phyloP scores from a whole-genome alignment of 2,113 vertebrate species.

The Suncus etruscus region DNA sequence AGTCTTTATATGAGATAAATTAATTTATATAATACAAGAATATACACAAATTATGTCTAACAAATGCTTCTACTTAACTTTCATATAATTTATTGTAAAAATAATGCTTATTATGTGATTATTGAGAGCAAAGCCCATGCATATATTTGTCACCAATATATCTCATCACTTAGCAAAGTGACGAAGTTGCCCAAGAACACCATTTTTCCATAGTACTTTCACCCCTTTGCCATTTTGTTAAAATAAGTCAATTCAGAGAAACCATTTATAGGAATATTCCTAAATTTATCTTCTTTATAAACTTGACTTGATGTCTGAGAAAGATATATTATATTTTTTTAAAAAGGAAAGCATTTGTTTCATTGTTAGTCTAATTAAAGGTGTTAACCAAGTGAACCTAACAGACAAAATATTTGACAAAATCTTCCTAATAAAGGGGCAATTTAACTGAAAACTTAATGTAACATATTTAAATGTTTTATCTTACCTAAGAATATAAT shows the following conservation, averaged over 20 bases:
- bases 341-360: background rate
- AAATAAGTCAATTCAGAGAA: conserved; percentile 13
- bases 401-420: conserved; percentile 10
- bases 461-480: conserved; percentile 10
- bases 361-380: conserved; percentile 1
- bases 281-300: too few relatives aligned
- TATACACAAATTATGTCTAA: background rate
- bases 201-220: background rate
- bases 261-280: background rate
- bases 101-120: too few relatives aligned
- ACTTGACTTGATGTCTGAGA: too few relatives aligned
- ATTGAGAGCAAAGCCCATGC: too few relatives aligned
- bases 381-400: background rate
- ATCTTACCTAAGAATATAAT: conserved; percentile 11
- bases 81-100: background rate
- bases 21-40: background rate
- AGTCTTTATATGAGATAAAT: background rate
- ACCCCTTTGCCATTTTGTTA: background rate
- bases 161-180: background rate
- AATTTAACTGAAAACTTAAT: conserved; percentile 9
- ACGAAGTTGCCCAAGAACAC: background rate
- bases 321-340: background rate
- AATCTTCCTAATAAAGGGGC: conserved; percentile 16
- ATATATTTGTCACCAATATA: background rate
- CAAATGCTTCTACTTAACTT: background rate